phyloP scores from a whole-genome alignment of 2,113 vertebrate genomes.

The Hyperopisus bebe region DNA sequence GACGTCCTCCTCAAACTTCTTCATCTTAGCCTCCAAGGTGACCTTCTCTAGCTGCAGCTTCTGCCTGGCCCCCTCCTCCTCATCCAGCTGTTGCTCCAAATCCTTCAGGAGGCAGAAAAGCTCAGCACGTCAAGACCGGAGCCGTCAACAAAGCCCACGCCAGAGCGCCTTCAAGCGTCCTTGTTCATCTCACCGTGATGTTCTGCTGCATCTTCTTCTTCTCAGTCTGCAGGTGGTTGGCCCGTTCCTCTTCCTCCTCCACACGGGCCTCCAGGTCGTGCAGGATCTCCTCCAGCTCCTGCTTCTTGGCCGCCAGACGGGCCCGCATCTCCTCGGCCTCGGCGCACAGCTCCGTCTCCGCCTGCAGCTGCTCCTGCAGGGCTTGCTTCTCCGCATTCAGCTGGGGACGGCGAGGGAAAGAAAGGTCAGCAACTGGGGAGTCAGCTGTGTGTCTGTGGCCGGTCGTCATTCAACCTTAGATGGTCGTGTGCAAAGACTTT shows the following conservation, averaged over 20 bases:
- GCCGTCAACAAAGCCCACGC: not conserved
- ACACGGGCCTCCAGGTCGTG: slow-evolving; percentile 79
- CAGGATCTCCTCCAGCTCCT: slow-evolving; percentile 78
- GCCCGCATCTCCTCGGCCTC: slow-evolving; percentile 80
- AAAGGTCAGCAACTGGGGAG: not conserved
- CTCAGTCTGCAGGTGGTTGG: slow-evolving; percentile 67
- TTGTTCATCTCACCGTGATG: slow-evolving; percentile 59
- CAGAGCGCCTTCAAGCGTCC: not conserved
- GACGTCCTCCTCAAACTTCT: slow-evolving; percentile 76
- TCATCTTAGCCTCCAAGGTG: slow-evolving; percentile 75
- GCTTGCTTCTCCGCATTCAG: slow-evolving; percentile 73
- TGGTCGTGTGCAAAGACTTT: not conserved
- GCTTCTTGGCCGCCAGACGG: slow-evolving; percentile 72
- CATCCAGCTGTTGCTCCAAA: slow-evolving; percentile 78
- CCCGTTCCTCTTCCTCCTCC: slow-evolving; percentile 78
- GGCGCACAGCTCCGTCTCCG: slow-evolving; percentile 75
- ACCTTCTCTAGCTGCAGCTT: slow-evolving; percentile 82
- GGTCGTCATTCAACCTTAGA: not conserved
- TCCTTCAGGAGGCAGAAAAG: slow-evolving; percentile 52
- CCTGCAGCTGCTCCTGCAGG: slow-evolving; percentile 81
- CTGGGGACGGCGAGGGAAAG: slow-evolving; percentile 38
- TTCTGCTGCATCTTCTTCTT: slow-evolving; percentile 87
- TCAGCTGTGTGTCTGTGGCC: not conserved
- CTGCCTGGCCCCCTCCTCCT: slow-evolving; percentile 76
- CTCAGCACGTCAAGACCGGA: not conserved